Percentiles rank a stretch among this genome's conserved stretches.
These are phyloP conservation scores for Ciconia maguari DNA, from an alignment of 2,113 vertebrate species.

Conservation along the genomic window DNA sequence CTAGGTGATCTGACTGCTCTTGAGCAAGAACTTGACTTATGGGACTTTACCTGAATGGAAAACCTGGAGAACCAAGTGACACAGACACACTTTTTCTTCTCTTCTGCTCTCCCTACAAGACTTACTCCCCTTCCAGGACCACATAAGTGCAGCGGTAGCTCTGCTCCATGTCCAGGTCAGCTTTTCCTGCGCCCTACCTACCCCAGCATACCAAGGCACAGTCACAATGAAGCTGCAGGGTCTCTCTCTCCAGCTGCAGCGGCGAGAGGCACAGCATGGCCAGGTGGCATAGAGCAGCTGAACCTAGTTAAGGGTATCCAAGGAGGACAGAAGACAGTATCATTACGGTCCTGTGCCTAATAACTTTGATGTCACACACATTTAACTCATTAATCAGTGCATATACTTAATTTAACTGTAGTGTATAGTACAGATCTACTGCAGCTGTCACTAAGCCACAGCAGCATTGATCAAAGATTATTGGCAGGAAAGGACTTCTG, in stretches of 20 bases:
- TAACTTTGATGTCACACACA: not conserved
- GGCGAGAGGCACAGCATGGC: not conserved
- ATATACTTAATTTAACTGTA: not conserved
- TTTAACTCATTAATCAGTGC: not conserved
- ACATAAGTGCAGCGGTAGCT: not conserved
- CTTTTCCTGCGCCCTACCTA: not conserved
- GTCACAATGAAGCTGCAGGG: not conserved
- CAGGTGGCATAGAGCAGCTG: not conserved
- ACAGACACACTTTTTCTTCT: not conserved
- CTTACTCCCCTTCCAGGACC: not conserved
- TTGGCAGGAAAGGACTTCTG: not conserved
- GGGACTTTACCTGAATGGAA: not conserved
- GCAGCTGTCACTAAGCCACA: not conserved
- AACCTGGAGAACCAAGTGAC: not conserved
- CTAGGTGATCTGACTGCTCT: not conserved
- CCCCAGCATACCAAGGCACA: not conserved
- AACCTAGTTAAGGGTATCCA: not conserved
- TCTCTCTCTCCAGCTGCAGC: not conserved
- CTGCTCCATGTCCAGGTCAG: not conserved
- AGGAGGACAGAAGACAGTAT: not conserved
- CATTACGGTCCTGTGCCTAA: not conserved
- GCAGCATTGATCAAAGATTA: not conserved
- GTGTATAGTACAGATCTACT: not conserved
- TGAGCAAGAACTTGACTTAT: not conserved
- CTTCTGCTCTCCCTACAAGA: not conserved